Conservation (phyloP, 2,797 vertebrate genomes). For the Hemibagrus guttatus region DNA sequence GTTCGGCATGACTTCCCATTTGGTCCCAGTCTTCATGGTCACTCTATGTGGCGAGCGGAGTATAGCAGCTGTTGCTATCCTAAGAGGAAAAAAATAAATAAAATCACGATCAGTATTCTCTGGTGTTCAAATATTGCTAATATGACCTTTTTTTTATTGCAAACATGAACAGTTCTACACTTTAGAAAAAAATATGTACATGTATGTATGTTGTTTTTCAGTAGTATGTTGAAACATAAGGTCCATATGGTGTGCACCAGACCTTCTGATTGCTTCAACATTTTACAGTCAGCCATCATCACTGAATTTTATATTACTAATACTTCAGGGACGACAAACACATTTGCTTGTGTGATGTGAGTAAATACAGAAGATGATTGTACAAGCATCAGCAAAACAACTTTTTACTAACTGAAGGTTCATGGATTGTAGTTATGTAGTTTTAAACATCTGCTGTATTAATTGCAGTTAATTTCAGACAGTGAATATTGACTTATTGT, state of each 20-base stretch:
- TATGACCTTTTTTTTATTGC: background rate
- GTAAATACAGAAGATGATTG: background rate
- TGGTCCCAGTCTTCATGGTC: constrained; percentile 11
- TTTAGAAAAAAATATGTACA: background rate
- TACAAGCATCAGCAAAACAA: background rate
- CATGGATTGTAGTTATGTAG: too few relatives aligned
- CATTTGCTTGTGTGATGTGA: background rate
- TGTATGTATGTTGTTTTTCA: background rate
- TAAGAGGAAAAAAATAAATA: background rate
- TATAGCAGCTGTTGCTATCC: constrained; percentile 15
- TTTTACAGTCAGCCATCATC: background rate
- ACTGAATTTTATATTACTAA: background rate
- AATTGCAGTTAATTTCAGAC: background rate
- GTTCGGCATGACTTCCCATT: constrained; percentile 38
- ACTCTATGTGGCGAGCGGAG: constrained; percentile 2
- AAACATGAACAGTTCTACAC: background rate
- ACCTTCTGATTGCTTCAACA: background rate
- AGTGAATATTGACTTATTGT: background rate
- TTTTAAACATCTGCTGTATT: background rate
- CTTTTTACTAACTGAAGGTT: too few relatives aligned
- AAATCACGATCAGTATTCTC: background rate
- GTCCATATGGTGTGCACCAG: background rate
- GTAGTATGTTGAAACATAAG: background rate
- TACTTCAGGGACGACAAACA: background rate
- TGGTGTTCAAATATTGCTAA: background rate